Conservation (phyloP, 2,888 invertebrate species). For the Dicyrtomina minuta region DNA sequence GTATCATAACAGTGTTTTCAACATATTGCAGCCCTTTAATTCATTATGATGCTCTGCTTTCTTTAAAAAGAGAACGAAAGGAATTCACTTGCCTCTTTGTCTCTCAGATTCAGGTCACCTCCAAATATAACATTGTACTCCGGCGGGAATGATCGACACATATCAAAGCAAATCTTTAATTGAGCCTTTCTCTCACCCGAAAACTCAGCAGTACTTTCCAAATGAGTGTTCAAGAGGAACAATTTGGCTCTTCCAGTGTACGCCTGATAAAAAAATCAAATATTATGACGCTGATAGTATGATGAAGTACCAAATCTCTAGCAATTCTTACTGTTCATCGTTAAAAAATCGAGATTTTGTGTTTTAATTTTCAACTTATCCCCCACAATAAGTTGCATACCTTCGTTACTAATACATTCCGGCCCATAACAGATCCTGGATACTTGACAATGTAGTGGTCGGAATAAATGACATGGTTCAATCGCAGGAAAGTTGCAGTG, state of each 20-base stretch:
- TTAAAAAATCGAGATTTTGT: too few relatives aligned
- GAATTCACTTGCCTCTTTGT: slow-evolving; percentile 61
- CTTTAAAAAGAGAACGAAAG: too few relatives aligned
- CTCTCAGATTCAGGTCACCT: slow-evolving; percentile 65
- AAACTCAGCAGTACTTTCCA: slow-evolving; percentile 62
- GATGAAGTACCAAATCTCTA: too few relatives aligned
- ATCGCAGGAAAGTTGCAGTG: slow-evolving; percentile 58
- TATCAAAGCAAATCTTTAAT: slow-evolving; percentile 56
- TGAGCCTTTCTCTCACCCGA: slow-evolving; percentile 59
- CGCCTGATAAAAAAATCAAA: slow-evolving; percentile 53
- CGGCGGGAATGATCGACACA: slow-evolving; percentile 43
- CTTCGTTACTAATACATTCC: slow-evolving; percentile 60
- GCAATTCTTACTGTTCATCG: too few relatives aligned
- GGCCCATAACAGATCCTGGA: slow-evolving; percentile 59
- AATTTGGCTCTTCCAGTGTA: slow-evolving; percentile 56
- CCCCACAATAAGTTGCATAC: slow-evolving; percentile 55
- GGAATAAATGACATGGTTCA: slow-evolving; percentile 56
- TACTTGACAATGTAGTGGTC: slow-evolving; percentile 59
- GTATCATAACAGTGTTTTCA: too few relatives aligned
- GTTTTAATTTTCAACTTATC: too few relatives aligned
- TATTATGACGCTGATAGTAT: too few relatives aligned
- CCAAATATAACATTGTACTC: slow-evolving; percentile 61
- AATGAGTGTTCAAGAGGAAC: slow-evolving; percentile 62
- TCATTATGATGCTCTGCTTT: too few relatives aligned
- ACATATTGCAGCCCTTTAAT: too few relatives aligned